Evolutionary conservation across 64 coral and sea anemone species (phyloP), one percentile per base, ranked within the genome.

Genomic region (Actinia tenebrosa): DNA sequence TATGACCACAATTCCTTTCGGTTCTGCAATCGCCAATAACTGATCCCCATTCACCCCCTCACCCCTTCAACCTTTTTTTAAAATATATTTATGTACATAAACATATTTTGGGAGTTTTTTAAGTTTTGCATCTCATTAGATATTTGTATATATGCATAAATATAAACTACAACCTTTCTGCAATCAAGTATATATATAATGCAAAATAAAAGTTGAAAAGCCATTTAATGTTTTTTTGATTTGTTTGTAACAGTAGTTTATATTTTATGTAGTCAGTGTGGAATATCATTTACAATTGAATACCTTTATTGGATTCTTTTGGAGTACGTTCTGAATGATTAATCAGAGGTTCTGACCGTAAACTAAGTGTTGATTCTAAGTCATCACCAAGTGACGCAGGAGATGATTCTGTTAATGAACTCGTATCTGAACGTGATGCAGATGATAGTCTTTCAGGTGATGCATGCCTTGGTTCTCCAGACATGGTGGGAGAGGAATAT

Each of bases 341-440:
- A 82, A 86, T 46, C 87, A 88, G 64, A 80, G 52, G 83, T 59
- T 97, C 87, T n/a, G 91, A 85, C 77, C 83, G 91, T 80, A 93
- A 64, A 88, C 80, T 97, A 83, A 97, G 92, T 88, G 91, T 93
- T 23, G 52, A 59, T 90, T 97, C 94, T 79, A 97, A 87, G 78
- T 97, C 94, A 79, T 97, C 94, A 25, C 87, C 80, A 77, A 97
- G 77, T 3, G 94, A 97, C 25, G 89, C 91, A 71, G 94, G 94
- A 78, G 94, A 97, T 53, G 94, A 97, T 22, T 90, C 88, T 16
- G 91, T 97, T 68, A 97, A 71, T 45, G 94, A 97, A 78, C 94
- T 84, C 11, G 91, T 90, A 87, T 97, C 91, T 23, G 94, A 97
- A 71, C 90, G 88, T 62, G 94, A 97, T 45, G 60, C 85, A 89